Base-by-base conservation (phyloP, 2,113 vertebrate species). In the Lutjanus erythropterus region DNA sequence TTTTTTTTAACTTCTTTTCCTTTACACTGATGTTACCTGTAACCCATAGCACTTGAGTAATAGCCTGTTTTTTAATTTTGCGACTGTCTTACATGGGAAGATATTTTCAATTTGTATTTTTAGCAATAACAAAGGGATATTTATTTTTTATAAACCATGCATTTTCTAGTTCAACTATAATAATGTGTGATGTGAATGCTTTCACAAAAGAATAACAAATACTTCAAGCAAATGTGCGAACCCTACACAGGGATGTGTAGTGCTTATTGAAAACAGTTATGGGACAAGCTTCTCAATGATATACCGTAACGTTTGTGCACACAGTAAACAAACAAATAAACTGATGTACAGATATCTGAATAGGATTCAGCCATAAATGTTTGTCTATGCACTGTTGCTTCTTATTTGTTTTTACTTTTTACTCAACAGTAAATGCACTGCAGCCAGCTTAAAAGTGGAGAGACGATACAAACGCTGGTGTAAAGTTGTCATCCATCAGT, bases 131-230 rank as follows among this genome's bases (percentile, higher is more conserved):
- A 89, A 77, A 86, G 56, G 62, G 66, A 86, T 93, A 91, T 92
- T 90, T 91, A 89, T 89, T 93, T 88, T 87, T 79, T 75, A 72
- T 82, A 87, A 82, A 83, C 60, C 33, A 25, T 66, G 42, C 50
- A 55, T 85, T 81, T 78, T 74, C 19, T 71, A 64, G 37, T 77
- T 65, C 4, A 35, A 2, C 83, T 55, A 3, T 58, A 74, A n/a
- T n/a, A n/a, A 62, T 35, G 37, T 84, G 64, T 62, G 44, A 70
- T 29, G 19, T 62, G 23, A 77, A n/a, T 8, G 31, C 65, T 74
- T 71, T 83, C 64, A 73, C 50, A 33, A 33, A 85, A 41, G 15
- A 27, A 41, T 71, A 35, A 44, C 18, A 39, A 46, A 70, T 78
- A 14, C 53, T 49, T 35, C 53, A 61, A 56, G 55, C 19, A 41